Evolutionary conservation across 2,888 invertebrate genomes (phyloP), one percentile per base, ranked within the genome.

Genomic region (Cerastis leucographa): DNA sequence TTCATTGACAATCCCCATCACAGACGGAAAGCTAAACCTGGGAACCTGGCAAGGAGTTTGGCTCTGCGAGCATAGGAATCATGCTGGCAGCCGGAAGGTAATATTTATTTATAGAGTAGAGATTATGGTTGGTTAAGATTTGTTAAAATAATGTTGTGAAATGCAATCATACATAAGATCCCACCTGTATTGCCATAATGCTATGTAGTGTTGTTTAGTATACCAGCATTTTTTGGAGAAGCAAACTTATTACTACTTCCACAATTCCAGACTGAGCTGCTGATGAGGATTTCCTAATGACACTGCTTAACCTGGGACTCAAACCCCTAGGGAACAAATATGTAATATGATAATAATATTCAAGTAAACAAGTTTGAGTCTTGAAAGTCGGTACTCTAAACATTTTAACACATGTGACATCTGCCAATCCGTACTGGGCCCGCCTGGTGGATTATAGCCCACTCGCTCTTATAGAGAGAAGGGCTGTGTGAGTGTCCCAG

Each of bases 21-120:
- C 99, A 88, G 99, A 99, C 92, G 99, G 99, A 90, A 99, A 99
- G 96, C 97, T 99, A 92, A 99, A 99, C 94, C 97, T 99, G 92
- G 99, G 99, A 89, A 99, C 99, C 91, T 99, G 99, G 99, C 99
- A 99, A 97, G 99, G 99, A 85, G 98, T 99, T 88, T 99, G 99
- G 99, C 97, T 99, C 90, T 99, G 99, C 97, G 99, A 99, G 96
- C 99, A 99, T 97, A 98, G 99, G 93, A 99, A 99, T 97, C 98
- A 98, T 94, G 99, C 99, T 89, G 99, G 99, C 91, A 99, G 99
- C 94, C 98, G 99, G 91, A 99, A 99, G 97, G 96, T 96, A 91
- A 87, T 22, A 12, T 67, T 49, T 17, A 40, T 9, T 46, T 44
- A 12, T n/a, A 4, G 4, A 51, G 1, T 54, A 4, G 4, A 51